Evolutionary conservation across 2,888 invertebrate species (phyloP), one percentile per base, ranked within the genome.

Genomic region (Aromia moschata): DNA sequence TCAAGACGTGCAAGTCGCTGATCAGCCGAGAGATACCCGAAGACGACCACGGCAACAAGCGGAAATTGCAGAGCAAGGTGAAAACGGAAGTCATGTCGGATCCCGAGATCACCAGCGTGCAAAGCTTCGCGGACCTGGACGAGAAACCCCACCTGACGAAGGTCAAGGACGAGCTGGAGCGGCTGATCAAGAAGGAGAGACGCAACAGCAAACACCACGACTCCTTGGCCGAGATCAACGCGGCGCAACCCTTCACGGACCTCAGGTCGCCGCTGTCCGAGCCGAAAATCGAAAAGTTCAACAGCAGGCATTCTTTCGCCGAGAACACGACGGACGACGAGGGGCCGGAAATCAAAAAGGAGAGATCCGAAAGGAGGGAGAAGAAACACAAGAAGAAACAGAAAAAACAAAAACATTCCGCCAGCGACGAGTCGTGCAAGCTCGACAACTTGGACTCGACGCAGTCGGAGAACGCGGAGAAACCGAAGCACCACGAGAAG

Each of bases 361-460:
- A 79, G 37, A 79, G 77, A 64, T 67, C 73, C 14, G 89, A 89
- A 73, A 75, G 84, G 43, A 84, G 91, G 7, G 70, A 71, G 51
- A 91, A 89, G 76, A 93, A 91, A 74, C 93, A 93, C 74, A 93
- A 92, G 79, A 93, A 92, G 83, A 93, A 92, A 74, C 91, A 92
- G 75, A 92, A 90, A 78, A 89, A 89, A 18, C 88, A 89, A 67
- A 93, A 92, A 75, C 86, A 84, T 65, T 84, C 87, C 5, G 82
- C 85, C 56, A 86, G 76, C 40, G 87, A 87, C 66, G 86, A 86
- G 38, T 83, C 84, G 56, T 77, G 72, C 37, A 86, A 85, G 78
- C 57, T 77, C 2, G 81, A 79, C 61, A 56, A 41, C 41, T 31
- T 74, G 38, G 76, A 79, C 56, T 54, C 70, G 14, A 58, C 65